phyloP scores from a whole-genome alignment of 2,797 vertebrate species.

The Bradypodion ventrale region DNA sequence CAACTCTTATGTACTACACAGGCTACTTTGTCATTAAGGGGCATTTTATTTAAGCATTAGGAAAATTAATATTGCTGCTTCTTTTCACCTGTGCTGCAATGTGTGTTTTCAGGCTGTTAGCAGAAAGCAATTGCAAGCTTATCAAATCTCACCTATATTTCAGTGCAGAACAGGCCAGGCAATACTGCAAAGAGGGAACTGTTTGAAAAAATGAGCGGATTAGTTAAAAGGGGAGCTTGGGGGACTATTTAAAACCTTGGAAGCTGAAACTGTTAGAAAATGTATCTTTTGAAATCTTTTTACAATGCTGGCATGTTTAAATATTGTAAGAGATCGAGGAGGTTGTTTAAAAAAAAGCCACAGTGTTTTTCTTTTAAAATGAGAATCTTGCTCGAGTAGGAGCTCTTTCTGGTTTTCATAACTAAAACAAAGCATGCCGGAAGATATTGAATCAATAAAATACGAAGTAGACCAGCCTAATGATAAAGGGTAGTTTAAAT shows the following conservation, averaged over 20 bases:
- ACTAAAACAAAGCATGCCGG: too few species aligned
- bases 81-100: neutral
- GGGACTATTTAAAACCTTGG: neutral
- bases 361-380: too few species aligned
- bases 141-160: neutral
- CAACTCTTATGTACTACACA: neutral
- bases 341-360: too few species aligned
- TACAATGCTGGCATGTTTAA: neutral
- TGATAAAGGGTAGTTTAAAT: too few species aligned
- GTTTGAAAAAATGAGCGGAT: neutral
- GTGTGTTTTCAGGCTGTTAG: neutral
- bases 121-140: neutral
- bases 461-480: too few species aligned
- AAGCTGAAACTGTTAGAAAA: neutral
- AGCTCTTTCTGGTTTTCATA: too few species aligned
- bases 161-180: neutral
- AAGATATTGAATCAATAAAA: too few species aligned
- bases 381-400: too few species aligned
- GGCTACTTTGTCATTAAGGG: neutral
- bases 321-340: too few species aligned
- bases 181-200: neutral
- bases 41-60: neutral
- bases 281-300: neutral
- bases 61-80: neutral
- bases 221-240: neutral